phyloP scores from a whole-genome alignment of 2,113 vertebrate genomes.

The Procavia capensis region DNA sequence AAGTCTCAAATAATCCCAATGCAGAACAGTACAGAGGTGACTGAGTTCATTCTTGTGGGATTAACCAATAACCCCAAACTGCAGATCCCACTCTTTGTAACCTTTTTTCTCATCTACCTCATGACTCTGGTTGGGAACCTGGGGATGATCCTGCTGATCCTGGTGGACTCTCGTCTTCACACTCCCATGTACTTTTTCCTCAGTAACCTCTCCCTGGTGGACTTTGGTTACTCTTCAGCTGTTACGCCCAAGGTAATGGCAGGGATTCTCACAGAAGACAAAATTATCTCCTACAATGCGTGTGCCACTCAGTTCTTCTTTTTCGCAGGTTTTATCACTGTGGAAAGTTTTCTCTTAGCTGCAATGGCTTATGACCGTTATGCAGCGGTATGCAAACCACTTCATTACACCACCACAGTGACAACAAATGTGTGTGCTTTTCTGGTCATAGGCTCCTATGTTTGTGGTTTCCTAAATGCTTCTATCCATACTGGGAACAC shows the following conservation, averaged over 20 bases:
- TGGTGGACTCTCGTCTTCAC: conserved; percentile 18
- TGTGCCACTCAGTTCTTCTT: conserved; percentile 55
- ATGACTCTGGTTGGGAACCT: conserved; percentile 38
- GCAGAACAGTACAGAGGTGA: conserved; percentile 44
- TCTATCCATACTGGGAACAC: neutral
- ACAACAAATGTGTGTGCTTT: neutral
- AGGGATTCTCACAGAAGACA: neutral
- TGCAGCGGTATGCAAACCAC: too few species aligned
- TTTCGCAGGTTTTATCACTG: conserved; percentile 6
- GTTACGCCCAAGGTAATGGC: neutral
- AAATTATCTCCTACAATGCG: neutral
- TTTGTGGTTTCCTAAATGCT: conserved; percentile 44
- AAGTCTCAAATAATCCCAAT: neutral
- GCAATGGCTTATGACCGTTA: conserved; percentile 34
- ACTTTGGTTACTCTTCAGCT: neutral
- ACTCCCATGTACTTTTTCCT: conserved; percentile 38
- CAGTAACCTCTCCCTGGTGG: neutral
- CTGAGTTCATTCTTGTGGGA: neutral
- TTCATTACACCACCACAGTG: conserved; percentile 20
- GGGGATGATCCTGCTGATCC: neutral
- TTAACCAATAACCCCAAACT: neutral
- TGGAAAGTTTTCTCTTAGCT: conserved; percentile 27
- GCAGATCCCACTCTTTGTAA: neutral
- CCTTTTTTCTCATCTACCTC: conserved; percentile 29
- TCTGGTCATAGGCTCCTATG: neutral